Base-by-base conservation (phyloP, 2,797 vertebrate species). In the Phalloptychus januarius region DNA sequence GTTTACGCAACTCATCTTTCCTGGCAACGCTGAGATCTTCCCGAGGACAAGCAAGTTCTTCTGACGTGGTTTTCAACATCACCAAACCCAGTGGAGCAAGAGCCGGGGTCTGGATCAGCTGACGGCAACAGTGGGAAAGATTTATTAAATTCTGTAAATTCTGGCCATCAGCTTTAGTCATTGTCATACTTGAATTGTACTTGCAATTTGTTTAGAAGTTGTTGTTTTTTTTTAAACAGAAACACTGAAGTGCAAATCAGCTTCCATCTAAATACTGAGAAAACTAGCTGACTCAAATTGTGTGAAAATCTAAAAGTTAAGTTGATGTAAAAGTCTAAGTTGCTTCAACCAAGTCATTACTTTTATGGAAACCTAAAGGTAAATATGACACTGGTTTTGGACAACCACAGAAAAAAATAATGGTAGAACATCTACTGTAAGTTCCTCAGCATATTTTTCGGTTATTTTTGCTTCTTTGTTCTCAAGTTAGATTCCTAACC, bases 51-150 rank as follows among this genome's bases (percentile, higher is more conserved):
- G 98, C 98, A 86, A 99, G 94, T 84, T 99, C 98, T 93, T 99
- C 98, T 0, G 98, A 99, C 0, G 98, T 99, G 44, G 98, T 99
- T 92, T 99, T 99, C 87, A 99, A 92, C 96, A 99, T 96, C 84
- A 99, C 96, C 89, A 99, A 93, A 1, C 98, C 98, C 70, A 99
- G 91, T 0, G 97, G 94, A 23, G 97, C 97, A 79, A 98, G 95
- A 84, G 95, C 94, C 10, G 97, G 97, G 25, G 97, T 96, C 95
- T 99, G 98, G 92, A 99, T 98, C 90, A 99, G 90, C 98, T 99
- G 93, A 82, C 0, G 25, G 72, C 7, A 80, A 70, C 3, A 40
- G 4, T 7, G 50, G 6, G n/a, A 61, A 54, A 5, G 28, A 16
- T 50, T 72, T 2, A 13, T 5, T 15, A 38, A 36, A 12, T 23